Evolutionary conservation across 2,888 invertebrate genomes (phyloP).

Genomic region (Escarpia spicata): DNA sequence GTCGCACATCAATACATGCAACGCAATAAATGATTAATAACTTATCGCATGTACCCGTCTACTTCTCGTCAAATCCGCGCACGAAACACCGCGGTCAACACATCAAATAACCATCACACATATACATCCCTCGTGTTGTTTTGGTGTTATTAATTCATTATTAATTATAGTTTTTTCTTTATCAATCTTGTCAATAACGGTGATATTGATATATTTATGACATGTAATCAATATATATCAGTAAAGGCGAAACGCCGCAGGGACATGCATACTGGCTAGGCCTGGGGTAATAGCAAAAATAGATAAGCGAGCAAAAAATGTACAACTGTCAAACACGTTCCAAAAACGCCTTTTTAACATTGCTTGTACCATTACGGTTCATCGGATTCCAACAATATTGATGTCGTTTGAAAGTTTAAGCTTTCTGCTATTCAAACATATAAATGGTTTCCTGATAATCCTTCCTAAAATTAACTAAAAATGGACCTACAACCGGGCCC

Average conservation of each 20-base stretch:
- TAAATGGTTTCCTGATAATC: no score
- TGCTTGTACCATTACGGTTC: no score
- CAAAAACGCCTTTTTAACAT: no score
- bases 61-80: no score
- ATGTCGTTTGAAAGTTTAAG: no score
- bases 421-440: no score
- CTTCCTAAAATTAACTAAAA: no score
- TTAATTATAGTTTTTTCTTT: neutral
- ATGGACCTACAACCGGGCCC: no score
- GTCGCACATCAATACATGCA: neutral
- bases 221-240: neutral
- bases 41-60: neutral
- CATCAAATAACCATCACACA: neutral
- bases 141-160: neutral
- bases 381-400: no score
- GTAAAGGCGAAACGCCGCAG: neutral
- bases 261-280: neutral
- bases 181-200: neutral
- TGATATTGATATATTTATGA: neutral
- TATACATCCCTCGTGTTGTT: neutral
- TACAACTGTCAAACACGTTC: no score
- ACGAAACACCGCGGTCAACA: neutral
- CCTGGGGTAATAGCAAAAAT: no score
- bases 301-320: no score
- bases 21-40: neutral